Evolutionary conservation across 2,113 vertebrate species (phyloP).

Genomic region (Caranx ignobilis): DNA sequence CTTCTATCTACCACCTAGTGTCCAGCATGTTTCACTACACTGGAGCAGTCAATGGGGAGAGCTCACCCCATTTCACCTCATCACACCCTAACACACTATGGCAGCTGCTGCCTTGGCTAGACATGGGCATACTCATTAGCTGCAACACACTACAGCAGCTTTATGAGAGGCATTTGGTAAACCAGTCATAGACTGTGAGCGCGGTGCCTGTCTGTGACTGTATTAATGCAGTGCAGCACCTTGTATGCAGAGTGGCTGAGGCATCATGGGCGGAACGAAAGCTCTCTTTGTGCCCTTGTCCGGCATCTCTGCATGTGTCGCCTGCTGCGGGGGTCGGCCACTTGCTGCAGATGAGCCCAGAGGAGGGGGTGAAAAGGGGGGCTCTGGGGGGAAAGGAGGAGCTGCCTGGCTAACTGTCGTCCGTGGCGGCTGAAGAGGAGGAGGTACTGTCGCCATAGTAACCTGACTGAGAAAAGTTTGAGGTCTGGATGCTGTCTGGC

Average conservation of each 20-base stretch:
- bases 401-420: constrained; percentile 71
- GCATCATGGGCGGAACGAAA: constrained; percentile 83
- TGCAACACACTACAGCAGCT: constrained; percentile 37
- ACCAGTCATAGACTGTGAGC: constrained; percentile 21
- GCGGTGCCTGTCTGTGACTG: constrained; percentile 23
- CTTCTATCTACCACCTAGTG: constrained; percentile 61
- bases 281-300: constrained; percentile 81
- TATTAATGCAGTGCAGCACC: constrained; percentile 79
- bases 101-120: constrained; percentile 57
- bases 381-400: constrained; percentile 66
- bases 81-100: constrained; percentile 68
- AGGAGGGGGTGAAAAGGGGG: constrained; percentile 59
- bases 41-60: constrained; percentile 48
- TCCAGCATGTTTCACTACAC: constrained; percentile 58
- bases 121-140: constrained; percentile 50
- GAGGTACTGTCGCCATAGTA: constrained; percentile 78
- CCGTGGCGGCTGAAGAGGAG: constrained; percentile 64
- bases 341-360: constrained; percentile 71
- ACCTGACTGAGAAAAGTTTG: constrained; percentile 73
- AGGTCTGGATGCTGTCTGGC: constrained; percentile 71
- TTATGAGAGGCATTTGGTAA: constrained; percentile 30
- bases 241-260: constrained; percentile 83
- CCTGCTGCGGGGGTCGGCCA: constrained; percentile 66
- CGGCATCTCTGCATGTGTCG: constrained; percentile 65
- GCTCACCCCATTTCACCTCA: constrained; percentile 75